Conservation (phyloP, 2,797 vertebrate genomes). For the Onychomys arenicola region DNA sequence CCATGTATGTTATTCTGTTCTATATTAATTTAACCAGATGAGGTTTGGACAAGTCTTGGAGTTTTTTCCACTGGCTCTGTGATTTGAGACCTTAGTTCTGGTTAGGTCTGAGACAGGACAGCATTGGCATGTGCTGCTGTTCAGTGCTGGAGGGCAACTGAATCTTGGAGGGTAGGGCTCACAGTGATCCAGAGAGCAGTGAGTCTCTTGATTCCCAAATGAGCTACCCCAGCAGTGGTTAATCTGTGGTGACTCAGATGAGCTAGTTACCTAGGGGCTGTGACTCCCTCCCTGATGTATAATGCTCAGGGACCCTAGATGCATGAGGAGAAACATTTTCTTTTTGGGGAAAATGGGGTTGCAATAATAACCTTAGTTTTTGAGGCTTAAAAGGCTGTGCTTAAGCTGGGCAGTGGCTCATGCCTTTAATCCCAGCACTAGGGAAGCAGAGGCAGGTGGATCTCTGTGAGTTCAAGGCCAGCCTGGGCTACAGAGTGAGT, state of each 20-base stretch:
- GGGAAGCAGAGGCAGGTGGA: no score
- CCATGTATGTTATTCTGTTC: background rate
- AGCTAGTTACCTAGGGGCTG: background rate
- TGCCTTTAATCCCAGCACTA: no score
- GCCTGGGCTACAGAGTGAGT: no score
- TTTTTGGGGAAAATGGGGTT: background rate
- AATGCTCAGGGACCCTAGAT: background rate
- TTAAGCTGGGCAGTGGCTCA: background rate
- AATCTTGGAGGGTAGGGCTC: background rate
- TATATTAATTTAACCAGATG: constrained; percentile 7
- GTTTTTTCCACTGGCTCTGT: background rate
- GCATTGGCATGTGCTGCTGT: background rate
- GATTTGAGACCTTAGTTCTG: background rate
- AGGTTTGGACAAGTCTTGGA: constrained; percentile 35
- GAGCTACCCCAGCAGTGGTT: background rate
- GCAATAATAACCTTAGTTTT: background rate
- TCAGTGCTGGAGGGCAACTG: background rate
- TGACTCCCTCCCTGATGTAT: background rate
- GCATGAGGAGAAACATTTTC: background rate
- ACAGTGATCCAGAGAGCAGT: background rate
- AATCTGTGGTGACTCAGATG: background rate
- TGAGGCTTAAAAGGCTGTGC: background rate
- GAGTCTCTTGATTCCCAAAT: background rate
- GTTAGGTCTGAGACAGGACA: background rate
- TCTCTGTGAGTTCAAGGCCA: no score